Percentiles rank a stretch among this genome's conserved stretches.
Evolutionary conservation across 2,888 invertebrate genomes (phyloP).

Genomic region (Luperina testacea): DNA sequence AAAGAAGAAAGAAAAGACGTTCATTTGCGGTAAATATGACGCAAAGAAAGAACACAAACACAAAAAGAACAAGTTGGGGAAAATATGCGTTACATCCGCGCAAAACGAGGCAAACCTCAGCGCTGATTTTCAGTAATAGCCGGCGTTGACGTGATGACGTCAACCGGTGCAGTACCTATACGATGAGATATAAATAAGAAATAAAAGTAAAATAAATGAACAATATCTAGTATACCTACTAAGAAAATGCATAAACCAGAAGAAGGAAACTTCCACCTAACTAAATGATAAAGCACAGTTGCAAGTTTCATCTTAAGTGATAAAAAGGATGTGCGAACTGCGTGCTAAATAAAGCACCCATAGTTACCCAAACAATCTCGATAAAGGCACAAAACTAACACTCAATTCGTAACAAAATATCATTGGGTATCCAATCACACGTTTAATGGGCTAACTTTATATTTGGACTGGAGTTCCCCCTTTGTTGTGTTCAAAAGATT

Average conservation of each 20-base stretch:
- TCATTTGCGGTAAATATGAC: not conserved
- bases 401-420: slow-evolving; percentile 66
- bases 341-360: slow-evolving; percentile 44
- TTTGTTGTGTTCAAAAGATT: slow-evolving; percentile 65
- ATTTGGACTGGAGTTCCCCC: slow-evolving; percentile 57
- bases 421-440: slow-evolving; percentile 68
- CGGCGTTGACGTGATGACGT: not conserved
- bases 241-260: not conserved
- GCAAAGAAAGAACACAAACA: not conserved
- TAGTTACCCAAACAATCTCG: slow-evolving; percentile 43
- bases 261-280: not conserved
- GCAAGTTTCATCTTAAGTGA: slow-evolving; percentile 35
- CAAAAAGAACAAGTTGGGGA: not conserved
- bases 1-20: not conserved
- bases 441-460: slow-evolving; percentile 65
- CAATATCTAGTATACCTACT: not conserved
- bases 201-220: not conserved
- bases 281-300: slow-evolving; percentile 39
- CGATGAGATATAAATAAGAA: not conserved
- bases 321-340: slow-evolving; percentile 36
- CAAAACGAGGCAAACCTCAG: not conserved
- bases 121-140: not conserved
- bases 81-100: not conserved
- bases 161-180: no score
- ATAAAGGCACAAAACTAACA: slow-evolving; percentile 61